Conservation (phyloP, 2,113 vertebrate species). For the Cygnus atratus region DNA sequence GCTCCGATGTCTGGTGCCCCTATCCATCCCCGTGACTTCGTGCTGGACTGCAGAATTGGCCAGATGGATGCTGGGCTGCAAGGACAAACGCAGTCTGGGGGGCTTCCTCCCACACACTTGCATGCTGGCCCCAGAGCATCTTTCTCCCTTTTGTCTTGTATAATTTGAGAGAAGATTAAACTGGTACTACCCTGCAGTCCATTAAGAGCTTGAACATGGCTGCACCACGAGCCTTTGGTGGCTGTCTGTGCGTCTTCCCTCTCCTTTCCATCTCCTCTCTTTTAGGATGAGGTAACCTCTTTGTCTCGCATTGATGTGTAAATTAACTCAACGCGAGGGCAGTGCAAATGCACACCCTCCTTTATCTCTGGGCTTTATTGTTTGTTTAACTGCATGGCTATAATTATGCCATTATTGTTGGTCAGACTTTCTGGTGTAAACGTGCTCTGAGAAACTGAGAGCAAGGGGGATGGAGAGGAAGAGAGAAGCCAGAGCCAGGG, state of each 20-base stretch:
- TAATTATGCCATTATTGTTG: constrained; percentile 23
- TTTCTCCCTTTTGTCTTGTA: not conserved
- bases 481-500: not conserved
- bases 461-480: not conserved
- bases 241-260: not conserved
- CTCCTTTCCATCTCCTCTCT: not conserved
- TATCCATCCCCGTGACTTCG: not conserved
- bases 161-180: not conserved
- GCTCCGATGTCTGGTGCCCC: not conserved
- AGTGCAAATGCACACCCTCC: not conserved
- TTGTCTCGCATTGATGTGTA: not conserved
- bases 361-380: not conserved
- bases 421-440: constrained; percentile 18
- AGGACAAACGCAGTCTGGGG: not conserved
- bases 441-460: not conserved
- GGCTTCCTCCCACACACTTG: not conserved
- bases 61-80: not conserved
- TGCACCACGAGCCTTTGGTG: not conserved
- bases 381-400: not conserved
- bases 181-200: not conserved
- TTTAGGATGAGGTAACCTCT: not conserved
- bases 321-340: not conserved
- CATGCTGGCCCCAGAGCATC: not conserved
- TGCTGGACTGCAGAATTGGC: not conserved
- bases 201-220: rapidly evolving